These are phyloP conservation scores for Bubalus kerabau DNA, from an alignment of 2,113 vertebrate genomes.

Conservation along the genomic window DNA sequence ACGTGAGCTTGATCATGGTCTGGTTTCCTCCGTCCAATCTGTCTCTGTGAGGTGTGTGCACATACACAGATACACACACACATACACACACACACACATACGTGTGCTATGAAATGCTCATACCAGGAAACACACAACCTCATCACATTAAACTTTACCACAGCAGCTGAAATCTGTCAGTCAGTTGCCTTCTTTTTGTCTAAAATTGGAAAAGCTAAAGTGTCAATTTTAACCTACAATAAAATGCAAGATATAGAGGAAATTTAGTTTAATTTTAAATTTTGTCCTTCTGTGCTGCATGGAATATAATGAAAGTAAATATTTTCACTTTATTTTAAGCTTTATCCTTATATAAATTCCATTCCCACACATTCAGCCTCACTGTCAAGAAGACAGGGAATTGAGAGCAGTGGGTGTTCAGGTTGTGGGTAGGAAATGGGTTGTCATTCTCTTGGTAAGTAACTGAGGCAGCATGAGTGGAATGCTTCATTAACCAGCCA, in stretches of 20 bases:
- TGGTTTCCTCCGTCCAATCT: neutral
- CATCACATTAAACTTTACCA: conserved; percentile 36
- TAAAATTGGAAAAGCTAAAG: conserved; percentile 25
- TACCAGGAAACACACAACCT: neutral
- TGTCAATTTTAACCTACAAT: conserved; percentile 24
- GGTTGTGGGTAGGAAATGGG: neutral
- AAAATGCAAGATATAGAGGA: neutral
- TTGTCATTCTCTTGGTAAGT: conserved; percentile 56
- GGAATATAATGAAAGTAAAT: conserved; percentile 31
- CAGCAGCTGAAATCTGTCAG: neutral
- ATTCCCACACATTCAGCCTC: neutral
- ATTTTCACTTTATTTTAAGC: conserved; percentile 34
- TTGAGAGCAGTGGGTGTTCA: neutral
- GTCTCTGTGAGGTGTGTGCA: neutral
- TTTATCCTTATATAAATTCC: conserved; percentile 15
- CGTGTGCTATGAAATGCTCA: neutral
- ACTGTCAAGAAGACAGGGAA: neutral
- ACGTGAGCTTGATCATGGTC: neutral
- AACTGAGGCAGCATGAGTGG: conserved; percentile 43
- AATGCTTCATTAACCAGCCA: conserved; percentile 51
- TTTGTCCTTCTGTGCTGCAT: neutral
- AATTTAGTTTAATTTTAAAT: conserved; percentile 17
- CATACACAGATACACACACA: neutral
- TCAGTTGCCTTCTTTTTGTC: conserved; percentile 32
- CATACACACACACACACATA: neutral